Base-by-base conservation (phyloP, 2,888 invertebrate genomes). In the Tiliacea citrago region DNA sequence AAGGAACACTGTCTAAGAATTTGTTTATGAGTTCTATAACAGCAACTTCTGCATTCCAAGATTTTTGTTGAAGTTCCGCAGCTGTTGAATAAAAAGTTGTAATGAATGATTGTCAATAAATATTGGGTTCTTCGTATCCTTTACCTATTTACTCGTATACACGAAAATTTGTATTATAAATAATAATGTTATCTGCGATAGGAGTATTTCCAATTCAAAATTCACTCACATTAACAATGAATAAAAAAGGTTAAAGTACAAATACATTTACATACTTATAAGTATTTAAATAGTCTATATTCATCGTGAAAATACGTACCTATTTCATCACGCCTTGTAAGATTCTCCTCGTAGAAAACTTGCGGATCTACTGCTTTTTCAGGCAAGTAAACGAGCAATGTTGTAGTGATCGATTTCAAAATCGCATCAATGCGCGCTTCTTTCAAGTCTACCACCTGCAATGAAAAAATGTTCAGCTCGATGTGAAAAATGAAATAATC, bases 11-110 rank as follows among this genome's bases (percentile, higher is more conserved):
- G 24, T 97, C 97, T 78, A 98, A 94, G 88, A 98, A 98, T 93
- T 98, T 98, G 86, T 98, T 97, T 42, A 98, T 97, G 55, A 99
- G 96, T 86, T 98, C 98, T 45, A 98, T 97, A 0, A 98, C 98
- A 51, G 98, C 98, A 79, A 97, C 97, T 94, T 98, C 98, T 24
- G 98, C 98, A 81, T 96, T 96, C 91, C 91, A 95, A 0, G 96
- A 96, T 78, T 95, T 96, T 76, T 94, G 93, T 84, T 96, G 96
- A 67, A 96, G 89, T 16, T 96, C 96, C n/a, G 79, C 69, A 12
- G 95, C 96, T 96, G 72, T 39, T 88, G 12, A 68, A 63, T 49
- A 55, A 47, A 53, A 18, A 12, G 0, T n/a, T 18, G 29, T n/a
- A 39, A n/a, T n/a, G 10, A 39, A 39, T 39, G 0, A 39, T 39